A percentile compares a stretch with the other conserved stretches of the same genome.
Conservation (phyloP, 2,797 vertebrate species). For the Lepus townsendii region DNA sequence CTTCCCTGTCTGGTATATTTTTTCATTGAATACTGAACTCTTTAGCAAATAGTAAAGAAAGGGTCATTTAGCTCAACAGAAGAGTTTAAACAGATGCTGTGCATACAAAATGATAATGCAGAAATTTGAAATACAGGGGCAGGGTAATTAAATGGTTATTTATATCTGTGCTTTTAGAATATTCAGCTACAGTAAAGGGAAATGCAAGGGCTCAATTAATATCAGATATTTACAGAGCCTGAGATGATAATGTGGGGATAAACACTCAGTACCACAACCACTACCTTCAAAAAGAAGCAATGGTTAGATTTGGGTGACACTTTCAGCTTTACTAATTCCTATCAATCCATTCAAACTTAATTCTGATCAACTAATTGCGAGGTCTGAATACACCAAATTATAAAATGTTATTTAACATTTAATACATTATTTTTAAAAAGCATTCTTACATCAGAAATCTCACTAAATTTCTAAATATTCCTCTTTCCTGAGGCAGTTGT, state of each 20-base stretch:
- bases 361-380: not conserved
- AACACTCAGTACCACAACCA: not conserved
- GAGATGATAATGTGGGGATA: not conserved
- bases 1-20: not conserved
- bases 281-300: not conserved
- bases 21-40: not conserved
- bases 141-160: not conserved
- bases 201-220: not conserved
- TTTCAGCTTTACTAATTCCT: constrained; percentile 11
- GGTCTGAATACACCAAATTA: not conserved
- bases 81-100: not conserved
- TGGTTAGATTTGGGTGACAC: not conserved
- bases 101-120: not conserved
- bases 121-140: not conserved
- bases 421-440: not conserved
- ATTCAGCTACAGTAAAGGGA: not conserved
- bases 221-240: not conserved
- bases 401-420: not conserved
- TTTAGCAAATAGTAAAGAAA: not conserved
- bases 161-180: constrained; percentile 5
- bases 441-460: not conserved
- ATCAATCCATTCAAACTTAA: not conserved
- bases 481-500: not conserved
- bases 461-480: constrained; percentile 29
- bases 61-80: not conserved